These are phyloP conservation scores for Xiphorhynchus elegans DNA, from an alignment of 2,113 vertebrate genomes.

Conservation along the genomic window DNA sequence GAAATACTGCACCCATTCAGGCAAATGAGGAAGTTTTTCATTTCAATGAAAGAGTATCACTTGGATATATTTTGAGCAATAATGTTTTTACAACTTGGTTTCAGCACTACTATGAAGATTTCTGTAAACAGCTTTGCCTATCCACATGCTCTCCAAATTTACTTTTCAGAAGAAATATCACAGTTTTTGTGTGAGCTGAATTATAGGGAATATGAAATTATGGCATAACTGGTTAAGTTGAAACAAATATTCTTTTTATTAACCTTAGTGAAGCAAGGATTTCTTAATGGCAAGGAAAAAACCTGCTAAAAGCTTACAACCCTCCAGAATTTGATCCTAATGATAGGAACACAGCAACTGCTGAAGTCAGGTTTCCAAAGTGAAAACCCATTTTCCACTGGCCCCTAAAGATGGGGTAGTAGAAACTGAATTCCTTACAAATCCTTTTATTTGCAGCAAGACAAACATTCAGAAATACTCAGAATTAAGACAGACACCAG, in stretches of 20 bases:
- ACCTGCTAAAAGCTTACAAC: background rate
- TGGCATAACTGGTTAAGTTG: background rate
- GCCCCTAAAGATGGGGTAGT: background rate
- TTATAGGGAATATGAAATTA: background rate
- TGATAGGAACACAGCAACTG: background rate
- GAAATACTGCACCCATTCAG: background rate
- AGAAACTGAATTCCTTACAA: conserved; percentile 9
- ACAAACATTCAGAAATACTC: conserved; percentile 40
- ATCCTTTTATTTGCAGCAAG: conserved; percentile 1
- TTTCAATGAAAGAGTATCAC: background rate
- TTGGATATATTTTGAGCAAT: background rate
- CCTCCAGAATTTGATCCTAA: background rate
- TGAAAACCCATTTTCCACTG: background rate
- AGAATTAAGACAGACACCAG: conserved; percentile 50
- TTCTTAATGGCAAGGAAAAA: background rate
- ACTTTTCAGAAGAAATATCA: background rate
- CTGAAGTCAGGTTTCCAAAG: background rate
- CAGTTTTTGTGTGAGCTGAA: background rate
- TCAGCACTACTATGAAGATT: background rate
- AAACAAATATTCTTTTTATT: background rate
- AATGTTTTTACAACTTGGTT: background rate
- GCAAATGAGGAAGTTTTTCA: background rate
- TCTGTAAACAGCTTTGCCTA: background rate
- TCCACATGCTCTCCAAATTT: background rate
- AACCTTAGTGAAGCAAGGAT: background rate